Conservation (phyloP, 2,888 invertebrate genomes). For the Coleophora flavipennella region DNA sequence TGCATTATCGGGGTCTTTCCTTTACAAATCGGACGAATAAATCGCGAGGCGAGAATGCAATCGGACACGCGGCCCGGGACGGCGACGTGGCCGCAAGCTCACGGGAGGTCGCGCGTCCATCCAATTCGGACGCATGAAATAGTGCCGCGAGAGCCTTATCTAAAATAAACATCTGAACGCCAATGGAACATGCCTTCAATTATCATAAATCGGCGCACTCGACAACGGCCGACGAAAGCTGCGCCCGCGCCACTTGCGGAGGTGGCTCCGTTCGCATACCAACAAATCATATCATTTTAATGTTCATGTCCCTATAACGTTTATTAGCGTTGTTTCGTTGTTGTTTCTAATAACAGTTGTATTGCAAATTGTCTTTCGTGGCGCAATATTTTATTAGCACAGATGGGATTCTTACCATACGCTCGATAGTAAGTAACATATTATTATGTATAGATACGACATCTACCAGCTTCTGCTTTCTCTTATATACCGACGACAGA, state of each 20-base stretch:
- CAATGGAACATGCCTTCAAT: slow-evolving; percentile 71
- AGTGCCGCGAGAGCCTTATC: slow-evolving; percentile 64
- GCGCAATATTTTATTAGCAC: too few species aligned
- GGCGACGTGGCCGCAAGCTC: slow-evolving; percentile 22
- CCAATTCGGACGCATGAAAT: slow-evolving; percentile 67
- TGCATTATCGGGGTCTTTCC: slow-evolving; percentile 38
- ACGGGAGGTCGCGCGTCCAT: slow-evolving; percentile 61
- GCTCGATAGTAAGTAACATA: too few species aligned
- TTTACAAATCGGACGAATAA: slow-evolving; percentile 51
- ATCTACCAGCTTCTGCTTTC: too few species aligned
- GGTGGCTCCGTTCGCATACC: too few species aligned
- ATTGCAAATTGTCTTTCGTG: too few species aligned
- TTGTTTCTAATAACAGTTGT: slow-evolving; percentile 10
- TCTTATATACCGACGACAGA: too few species aligned
- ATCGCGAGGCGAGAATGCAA: slow-evolving; percentile 52
- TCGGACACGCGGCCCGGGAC: slow-evolving; percentile 37
- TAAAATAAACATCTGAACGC: slow-evolving; percentile 71
- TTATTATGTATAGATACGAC: too few species aligned
- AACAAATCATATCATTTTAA: too few species aligned
- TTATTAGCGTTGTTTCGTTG: slow-evolving; percentile 10
- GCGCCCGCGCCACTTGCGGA: slow-evolving; percentile 34
- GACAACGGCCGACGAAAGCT: slow-evolving; percentile 55
- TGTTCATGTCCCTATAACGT: not conserved
- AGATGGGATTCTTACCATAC: too few species aligned
- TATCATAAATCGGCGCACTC: slow-evolving; percentile 68